Conservation (phyloP, 2,888 invertebrate species). For the Andrena minutula region DNA sequence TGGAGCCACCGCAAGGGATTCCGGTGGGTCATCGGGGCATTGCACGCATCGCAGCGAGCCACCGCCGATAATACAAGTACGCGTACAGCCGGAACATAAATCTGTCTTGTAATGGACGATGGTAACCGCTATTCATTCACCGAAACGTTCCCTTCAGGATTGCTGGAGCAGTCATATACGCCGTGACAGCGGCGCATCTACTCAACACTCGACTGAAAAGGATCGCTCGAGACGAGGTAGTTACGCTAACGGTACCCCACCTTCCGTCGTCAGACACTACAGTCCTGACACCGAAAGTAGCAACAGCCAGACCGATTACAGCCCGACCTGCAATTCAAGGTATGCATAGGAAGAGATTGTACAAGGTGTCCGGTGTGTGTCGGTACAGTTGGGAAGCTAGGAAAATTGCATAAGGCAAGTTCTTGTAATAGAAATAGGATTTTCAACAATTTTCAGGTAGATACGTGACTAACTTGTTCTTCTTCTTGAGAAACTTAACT, state of each 20-base stretch:
- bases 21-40: conserved; percentile 93
- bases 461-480: too few relatives aligned
- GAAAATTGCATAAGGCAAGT: too few relatives aligned
- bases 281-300: conserved; percentile 82
- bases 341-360: conserved; percentile 48
- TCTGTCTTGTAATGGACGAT: background rate
- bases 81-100: background rate
- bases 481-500: too few relatives aligned
- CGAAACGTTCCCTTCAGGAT: conserved; percentile 72
- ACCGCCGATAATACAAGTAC: conserved; percentile 84
- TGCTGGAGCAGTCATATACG: conserved; percentile 85
- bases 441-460: too few relatives aligned
- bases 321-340: conserved; percentile 83
- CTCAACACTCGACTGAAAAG: conserved; percentile 88
- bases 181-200: conserved; percentile 91
- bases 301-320: conserved; percentile 83
- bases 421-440: too few relatives aligned
- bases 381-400: background rate
- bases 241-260: conserved; percentile 79
- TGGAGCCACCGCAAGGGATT: conserved; percentile 87
- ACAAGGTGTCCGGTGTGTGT: background rate
- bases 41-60: conserved; percentile 94
- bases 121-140: conserved; percentile 6
- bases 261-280: conserved; percentile 80
- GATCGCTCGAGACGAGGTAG: conserved; percentile 81